phyloP scores from a whole-genome alignment of 1,140 invertebrate genomes.

The Bursaphelenchus mucronatus region DNA sequence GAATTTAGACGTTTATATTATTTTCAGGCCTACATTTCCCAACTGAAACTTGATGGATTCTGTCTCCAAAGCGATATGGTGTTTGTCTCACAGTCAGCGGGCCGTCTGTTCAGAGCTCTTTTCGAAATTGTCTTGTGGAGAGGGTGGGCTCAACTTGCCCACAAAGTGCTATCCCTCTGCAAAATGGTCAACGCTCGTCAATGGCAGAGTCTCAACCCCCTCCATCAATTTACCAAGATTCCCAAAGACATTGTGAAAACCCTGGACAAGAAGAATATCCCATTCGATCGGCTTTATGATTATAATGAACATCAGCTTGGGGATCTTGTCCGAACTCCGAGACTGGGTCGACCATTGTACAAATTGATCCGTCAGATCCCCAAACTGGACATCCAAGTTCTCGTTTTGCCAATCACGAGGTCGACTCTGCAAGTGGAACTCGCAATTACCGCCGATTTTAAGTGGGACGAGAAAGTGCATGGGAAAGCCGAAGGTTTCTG shows the following conservation, averaged over 20 bases:
- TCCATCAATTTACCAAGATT: constrained; percentile 95
- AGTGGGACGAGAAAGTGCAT: constrained; percentile 96
- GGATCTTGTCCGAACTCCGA: constrained; percentile 88
- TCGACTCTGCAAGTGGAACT: constrained; percentile 88
- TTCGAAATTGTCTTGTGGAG: constrained; percentile 84
- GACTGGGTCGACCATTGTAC: constrained; percentile 92
- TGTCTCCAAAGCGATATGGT: constrained; percentile 99
- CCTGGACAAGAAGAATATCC: constrained; percentile 84
- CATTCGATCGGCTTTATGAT: constrained; percentile 77
- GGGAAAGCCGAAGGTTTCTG: constrained; percentile 94
- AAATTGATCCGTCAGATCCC: constrained; percentile 84
- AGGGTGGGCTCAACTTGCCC: constrained; percentile 94
- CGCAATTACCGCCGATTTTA: constrained; percentile 97
- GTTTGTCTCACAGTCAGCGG: constrained; percentile 94
- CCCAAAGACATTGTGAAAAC: constrained; percentile 95
- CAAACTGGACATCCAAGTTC: constrained; percentile 52
- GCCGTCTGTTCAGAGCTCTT: constrained; percentile 87
- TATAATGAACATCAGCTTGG: constrained; percentile 93
- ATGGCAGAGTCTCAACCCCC: constrained; percentile 98
- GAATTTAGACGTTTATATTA: constrained; percentile 12
- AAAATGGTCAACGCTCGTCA: constrained; percentile 93
- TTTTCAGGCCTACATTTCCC: constrained; percentile 97
- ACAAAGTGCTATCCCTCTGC: constrained; percentile 88
- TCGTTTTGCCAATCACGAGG: constrained; percentile 80
- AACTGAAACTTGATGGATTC: constrained; percentile 94